Percentiles rank a stretch among this genome's conserved stretches.
phyloP scores from a whole-genome alignment of 2,797 vertebrate genomes.

The Myripristis jacobus region DNA sequence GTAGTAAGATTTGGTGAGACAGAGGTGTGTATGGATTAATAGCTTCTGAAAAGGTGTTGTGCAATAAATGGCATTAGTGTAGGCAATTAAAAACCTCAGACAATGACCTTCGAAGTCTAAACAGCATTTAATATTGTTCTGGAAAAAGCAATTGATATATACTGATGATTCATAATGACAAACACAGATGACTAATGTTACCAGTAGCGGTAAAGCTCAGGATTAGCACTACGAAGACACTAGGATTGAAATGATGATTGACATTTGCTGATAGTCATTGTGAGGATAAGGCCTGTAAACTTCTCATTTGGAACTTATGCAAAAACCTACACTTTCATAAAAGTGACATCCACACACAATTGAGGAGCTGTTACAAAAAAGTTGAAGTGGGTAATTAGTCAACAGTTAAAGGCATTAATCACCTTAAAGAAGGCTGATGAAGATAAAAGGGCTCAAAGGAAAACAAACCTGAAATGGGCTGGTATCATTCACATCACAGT shows the following conservation, averaged over 20 bases:
- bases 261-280: not conserved
- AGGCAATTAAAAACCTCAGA: too few species aligned
- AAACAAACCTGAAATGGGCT: conserved; percentile 76
- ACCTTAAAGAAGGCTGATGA: conserved; percentile 47
- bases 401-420: conserved; percentile 68
- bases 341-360: conserved; percentile 40
- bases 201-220: not conserved
- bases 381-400: conserved; percentile 76
- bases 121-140: not conserved
- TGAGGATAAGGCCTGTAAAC: conserved; percentile 18
- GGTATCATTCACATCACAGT: conserved; percentile 78
- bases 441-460: conserved; percentile 72
- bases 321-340: conserved; percentile 28
- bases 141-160: not conserved
- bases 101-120: too few species aligned
- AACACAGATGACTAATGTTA: not conserved
- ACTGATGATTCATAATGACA: too few species aligned
- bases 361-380: conserved; percentile 56
- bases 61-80: too few species aligned
- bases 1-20: too few species aligned
- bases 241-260: not conserved
- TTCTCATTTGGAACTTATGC: conserved; percentile 15
- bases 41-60: too few species aligned
- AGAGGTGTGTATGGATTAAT: too few species aligned
- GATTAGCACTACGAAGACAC: not conserved